Evolutionary conservation across 2,888 invertebrate genomes (phyloP).

Genomic region (Mesochorus sp.): DNA sequence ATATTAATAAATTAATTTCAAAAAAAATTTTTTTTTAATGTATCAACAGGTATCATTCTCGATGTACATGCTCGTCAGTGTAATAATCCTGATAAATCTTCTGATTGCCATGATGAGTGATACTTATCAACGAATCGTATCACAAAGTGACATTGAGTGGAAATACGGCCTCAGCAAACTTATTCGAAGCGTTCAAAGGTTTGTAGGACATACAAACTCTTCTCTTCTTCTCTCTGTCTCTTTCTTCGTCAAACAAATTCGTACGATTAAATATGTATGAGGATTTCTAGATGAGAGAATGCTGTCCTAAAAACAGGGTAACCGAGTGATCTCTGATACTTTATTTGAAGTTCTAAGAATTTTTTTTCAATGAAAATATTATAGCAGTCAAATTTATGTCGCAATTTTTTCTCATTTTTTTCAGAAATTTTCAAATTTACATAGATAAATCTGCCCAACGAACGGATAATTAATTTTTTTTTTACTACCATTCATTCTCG

Average conservation of each 20-base stretch:
- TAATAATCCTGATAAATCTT: constrained; percentile 99
- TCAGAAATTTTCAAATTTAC: too few relatives aligned
- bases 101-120: constrained; percentile 99
- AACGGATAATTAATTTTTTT: too few relatives aligned
- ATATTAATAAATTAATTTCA: background rate
- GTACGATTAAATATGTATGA: background rate
- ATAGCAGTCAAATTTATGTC: too few relatives aligned
- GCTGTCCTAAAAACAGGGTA: background rate
- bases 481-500: background rate
- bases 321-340: too few relatives aligned
- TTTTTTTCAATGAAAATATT: too few relatives aligned
- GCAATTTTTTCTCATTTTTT: too few relatives aligned
- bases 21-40: background rate
- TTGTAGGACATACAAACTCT: constrained; percentile 51
- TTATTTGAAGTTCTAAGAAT: too few relatives aligned
- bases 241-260: background rate
- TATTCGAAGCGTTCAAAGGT: constrained; percentile 89
- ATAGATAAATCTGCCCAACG: too few relatives aligned
- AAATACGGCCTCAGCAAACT: constrained; percentile 90
- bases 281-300: background rate
- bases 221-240: background rate
- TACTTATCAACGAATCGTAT: constrained; percentile 98
- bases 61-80: constrained; percentile 99
- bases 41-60: constrained; percentile 87
- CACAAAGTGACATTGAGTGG: constrained; percentile 91